Base-by-base conservation (phyloP, 1,140 invertebrate species). In the Phenacoccus solenopsis region DNA sequence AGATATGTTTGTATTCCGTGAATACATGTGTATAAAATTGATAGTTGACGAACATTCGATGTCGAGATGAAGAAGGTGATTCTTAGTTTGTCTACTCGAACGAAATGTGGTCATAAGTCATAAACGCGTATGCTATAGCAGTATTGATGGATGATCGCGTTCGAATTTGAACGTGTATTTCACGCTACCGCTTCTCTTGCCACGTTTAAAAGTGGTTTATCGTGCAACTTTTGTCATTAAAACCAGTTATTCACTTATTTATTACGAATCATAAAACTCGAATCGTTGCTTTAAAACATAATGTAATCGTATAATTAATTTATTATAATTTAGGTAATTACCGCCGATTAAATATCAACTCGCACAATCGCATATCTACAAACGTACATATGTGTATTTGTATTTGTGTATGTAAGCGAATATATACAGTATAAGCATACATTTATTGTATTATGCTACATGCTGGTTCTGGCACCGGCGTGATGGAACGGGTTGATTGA, bases 241-340 rank as follows among this genome's bases (percentile, higher is more conserved):
- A 49, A n/a, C n/a, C n/a, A n/a, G n/a, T n/a, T n/a, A n/a, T n/a
- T n/a, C 38, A 49, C 12, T 49, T 49, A n/a, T 49, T 49, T 49
- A 49, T 49, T 49, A 49, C 20, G 38, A 49, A 16, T 49, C 38
- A 49, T 49, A 49, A 49, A 16, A 49, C 38, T 49, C 38, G 38
- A 49, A n/a, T 49, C 38, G 38, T 9, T 49, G 38, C 38, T 49
- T 49, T 16, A 49, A 49, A 49, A 49, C 38, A 49, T 49, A 49
- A 49, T 49, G 38, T 49, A 49, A 49, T 49, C 38, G 38, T 49
- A 49, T 49, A 49, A 49, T 49, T 49, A 49, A 49, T 49, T 49
- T 49, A 49, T 49, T 49, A 49, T 49, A 49, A 49, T 49, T 49
- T 49, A n/a, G n/a, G n/a, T n/a, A 49, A 49, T 49, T 49, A 49